phyloP scores from a whole-genome alignment of 2,888 invertebrate genomes.

The Polydrusus tereticollis region DNA sequence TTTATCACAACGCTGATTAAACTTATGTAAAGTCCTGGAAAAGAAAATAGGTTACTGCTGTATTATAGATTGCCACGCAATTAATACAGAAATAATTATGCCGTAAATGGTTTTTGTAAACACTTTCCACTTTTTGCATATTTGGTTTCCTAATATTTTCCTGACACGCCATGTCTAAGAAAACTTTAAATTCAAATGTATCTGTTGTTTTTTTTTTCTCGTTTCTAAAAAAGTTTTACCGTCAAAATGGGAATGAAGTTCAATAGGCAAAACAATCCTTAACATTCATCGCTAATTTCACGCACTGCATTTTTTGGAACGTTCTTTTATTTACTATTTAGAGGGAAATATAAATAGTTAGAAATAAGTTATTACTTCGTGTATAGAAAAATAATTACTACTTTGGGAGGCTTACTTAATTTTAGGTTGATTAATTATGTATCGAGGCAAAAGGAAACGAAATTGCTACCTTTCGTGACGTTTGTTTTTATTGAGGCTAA shows the following conservation, averaged over 20 bases:
- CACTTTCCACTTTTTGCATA: background rate
- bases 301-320: too few relatives aligned
- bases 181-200: too few relatives aligned
- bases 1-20: background rate
- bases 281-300: too few relatives aligned
- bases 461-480: background rate
- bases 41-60: background rate
- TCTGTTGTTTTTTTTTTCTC: too few relatives aligned
- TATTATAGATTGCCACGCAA: background rate
- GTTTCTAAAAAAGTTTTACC: too few relatives aligned
- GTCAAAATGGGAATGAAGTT: too few relatives aligned
- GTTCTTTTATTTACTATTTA: too few relatives aligned
- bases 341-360: too few relatives aligned
- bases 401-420: background rate
- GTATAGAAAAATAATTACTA: background rate
- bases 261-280: too few relatives aligned
- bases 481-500: constrained; percentile 18
- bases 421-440: constrained; percentile 7
- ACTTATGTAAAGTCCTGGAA: background rate
- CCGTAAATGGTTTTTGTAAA: background rate
- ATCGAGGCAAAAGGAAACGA: constrained; percentile 5
- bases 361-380: background rate
- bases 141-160: background rate
- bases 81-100: background rate
- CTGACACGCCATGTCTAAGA: background rate